phyloP scores from a whole-genome alignment of 1,140 invertebrate genomes.

The Tribolium castaneum region DNA sequence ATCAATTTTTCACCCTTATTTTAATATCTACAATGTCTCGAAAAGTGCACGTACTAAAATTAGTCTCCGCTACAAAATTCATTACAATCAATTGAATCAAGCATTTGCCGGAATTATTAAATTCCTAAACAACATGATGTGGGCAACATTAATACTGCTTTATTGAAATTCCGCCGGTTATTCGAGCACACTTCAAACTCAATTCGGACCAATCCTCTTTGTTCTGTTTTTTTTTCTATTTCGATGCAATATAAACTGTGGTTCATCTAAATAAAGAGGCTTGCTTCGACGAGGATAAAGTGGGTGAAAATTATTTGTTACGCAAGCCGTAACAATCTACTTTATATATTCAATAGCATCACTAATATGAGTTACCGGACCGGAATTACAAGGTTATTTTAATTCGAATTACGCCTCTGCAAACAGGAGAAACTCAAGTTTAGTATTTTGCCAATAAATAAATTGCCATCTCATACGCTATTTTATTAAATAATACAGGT shows the following conservation, averaged over 20 bases:
- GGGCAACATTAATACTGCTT: too few species aligned
- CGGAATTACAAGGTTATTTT: neutral
- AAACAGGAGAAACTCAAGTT: neutral
- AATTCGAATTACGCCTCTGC: neutral
- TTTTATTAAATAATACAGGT: too few species aligned
- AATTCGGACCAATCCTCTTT: too few species aligned
- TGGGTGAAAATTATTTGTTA: constrained; percentile 44
- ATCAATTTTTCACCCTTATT: constrained; percentile 51
- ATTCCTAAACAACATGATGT: too few species aligned
- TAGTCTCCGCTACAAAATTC: constrained; percentile 49
- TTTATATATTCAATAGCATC: neutral
- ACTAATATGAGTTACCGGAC: neutral
- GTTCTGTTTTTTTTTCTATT: too few species aligned
- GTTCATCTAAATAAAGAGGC: constrained; percentile 35
- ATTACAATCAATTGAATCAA: too few species aligned
- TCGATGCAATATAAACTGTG: too few species aligned
- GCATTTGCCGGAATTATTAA: neutral
- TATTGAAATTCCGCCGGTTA: too few species aligned
- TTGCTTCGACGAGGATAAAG: constrained; percentile 50
- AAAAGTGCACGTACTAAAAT: constrained; percentile 53
- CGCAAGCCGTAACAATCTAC: neutral
- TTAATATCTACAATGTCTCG: constrained; percentile 54
- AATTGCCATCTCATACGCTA: too few species aligned
- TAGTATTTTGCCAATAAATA: too few species aligned
- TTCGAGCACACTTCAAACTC: too few species aligned